Base-by-base conservation (phyloP, 2,888 invertebrate genomes). In the Pandemis cinnamomeana region DNA sequence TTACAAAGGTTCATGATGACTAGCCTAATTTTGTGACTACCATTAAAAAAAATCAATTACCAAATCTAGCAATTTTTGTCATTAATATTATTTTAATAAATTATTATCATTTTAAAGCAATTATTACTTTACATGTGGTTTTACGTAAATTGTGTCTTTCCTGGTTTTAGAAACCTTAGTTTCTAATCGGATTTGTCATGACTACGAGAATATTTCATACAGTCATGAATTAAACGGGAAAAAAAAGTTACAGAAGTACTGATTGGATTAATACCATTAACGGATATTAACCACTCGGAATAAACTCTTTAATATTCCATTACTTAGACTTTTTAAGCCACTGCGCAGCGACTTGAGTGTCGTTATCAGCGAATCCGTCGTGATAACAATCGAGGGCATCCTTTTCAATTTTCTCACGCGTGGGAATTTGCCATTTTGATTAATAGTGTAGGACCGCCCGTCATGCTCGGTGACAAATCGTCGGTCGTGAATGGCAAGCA, bases 341-440 rank as follows among this genome's bases (percentile, higher is more conserved):
- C 42, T 62, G 42, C 42, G 42, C 42, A 42, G 15, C 62, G 41
- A 62, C 41, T 42, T n/a, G 62, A 67, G 67, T 51, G 42, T 13
- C 66, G 15, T 67, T 67, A 67, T 67, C 67, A 15, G 10, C 15
- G 51, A 15, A 41, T 41, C 41, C 53, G 2, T 55, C 41, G 10
- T 20, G 67, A 67, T 67, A 67, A 67, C 11, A 55, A 67, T 67
- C 67, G 64, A 53, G 53, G 53, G 15, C 15, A 51, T 64, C 67
- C 11, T 53, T 42, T 67, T 67, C 67, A 67, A 55, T 67, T 67
- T 67, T 42, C 27, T 27, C 42, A n/a, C 41, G 53, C 41, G 13
- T 36, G 41, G 41, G 42, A 67, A 67, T 53, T 67, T 67, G 67
- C 53, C 53, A 55, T 42, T 66, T 67, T 67, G 67, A 67, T 67